phyloP scores from a whole-genome alignment of 1,140 invertebrate genomes.

The Drosophila parabipectinata region DNA sequence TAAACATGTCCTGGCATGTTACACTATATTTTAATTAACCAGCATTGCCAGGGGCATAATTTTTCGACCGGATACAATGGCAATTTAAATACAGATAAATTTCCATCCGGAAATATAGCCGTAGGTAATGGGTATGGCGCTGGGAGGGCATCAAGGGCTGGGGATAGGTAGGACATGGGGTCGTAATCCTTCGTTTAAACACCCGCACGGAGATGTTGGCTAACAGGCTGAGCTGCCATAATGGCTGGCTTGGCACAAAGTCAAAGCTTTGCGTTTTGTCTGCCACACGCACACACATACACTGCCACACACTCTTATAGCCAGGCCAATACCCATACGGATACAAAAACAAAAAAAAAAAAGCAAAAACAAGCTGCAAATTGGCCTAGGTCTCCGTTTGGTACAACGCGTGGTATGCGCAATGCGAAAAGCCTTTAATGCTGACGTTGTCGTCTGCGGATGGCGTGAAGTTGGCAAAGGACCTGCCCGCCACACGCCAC shows the following conservation, averaged over 20 bases:
- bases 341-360: slow-evolving; percentile 2
- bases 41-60: slow-evolving; percentile 46
- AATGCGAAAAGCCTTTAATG: slow-evolving; percentile 70
- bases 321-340: not conserved
- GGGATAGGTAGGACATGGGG: not conserved
- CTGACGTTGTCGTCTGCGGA: slow-evolving; percentile 45
- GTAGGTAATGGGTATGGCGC: not conserved
- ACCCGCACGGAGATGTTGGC: slow-evolving; percentile 38
- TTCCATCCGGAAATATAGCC: slow-evolving; percentile 24
- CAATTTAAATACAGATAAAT: slow-evolving; percentile 67
- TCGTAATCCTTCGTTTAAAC: slow-evolving; percentile 69
- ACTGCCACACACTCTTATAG: not conserved
- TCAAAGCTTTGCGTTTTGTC: slow-evolving; percentile 70
- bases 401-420: slow-evolving; percentile 67
- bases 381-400: slow-evolving; percentile 50
- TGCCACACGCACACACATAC: slow-evolving; percentile 22
- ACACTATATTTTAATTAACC: slow-evolving; percentile 62
- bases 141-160: not conserved
- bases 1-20: slow-evolving; percentile 4
- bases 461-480: slow-evolving; percentile 71
- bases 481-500: slow-evolving; percentile 38
- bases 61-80: slow-evolving; percentile 63
- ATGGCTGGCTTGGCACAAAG: slow-evolving; percentile 61
- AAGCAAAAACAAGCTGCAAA: slow-evolving; percentile 62
- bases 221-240: slow-evolving; percentile 50